Conservation (phyloP, 1,140 invertebrate species). For the Bombus fervidus region DNA sequence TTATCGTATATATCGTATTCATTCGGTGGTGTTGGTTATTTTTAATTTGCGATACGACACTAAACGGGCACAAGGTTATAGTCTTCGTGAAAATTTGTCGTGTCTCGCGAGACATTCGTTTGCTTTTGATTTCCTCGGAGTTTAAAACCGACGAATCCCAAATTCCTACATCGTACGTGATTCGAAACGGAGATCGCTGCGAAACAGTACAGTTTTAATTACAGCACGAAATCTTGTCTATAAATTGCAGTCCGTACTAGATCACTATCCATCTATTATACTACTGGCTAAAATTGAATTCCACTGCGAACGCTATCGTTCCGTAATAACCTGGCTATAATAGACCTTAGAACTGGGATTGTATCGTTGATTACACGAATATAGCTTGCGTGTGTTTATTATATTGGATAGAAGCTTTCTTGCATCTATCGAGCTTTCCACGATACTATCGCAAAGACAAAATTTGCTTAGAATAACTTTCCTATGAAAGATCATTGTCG, state of each 20-base stretch:
- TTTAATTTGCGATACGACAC: too few relatives aligned
- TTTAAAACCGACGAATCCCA: too few relatives aligned
- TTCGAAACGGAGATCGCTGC: too few relatives aligned
- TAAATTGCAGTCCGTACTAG: neutral
- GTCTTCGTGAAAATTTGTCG: too few relatives aligned
- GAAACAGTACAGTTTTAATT: slow-evolving; percentile 18
- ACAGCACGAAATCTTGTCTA: neutral
- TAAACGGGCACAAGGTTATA: too few relatives aligned
- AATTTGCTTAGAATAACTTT: neutral
- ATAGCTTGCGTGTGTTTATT: neutral
- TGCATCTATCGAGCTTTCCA: neutral
- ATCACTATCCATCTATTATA: too few relatives aligned
- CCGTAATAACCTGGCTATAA: neutral
- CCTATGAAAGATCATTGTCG: neutral
- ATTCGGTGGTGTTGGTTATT: too few relatives aligned
- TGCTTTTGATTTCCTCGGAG: too few relatives aligned
- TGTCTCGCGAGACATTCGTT: too few relatives aligned
- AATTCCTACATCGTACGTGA: too few relatives aligned
- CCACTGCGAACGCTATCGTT: neutral
- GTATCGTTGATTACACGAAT: neutral
- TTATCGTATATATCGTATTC: too few relatives aligned
- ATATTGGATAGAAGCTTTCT: neutral
- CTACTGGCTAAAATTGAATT: slow-evolving; percentile 19
- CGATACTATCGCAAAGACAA: neutral
- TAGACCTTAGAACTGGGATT: neutral